A percentile compares a stretch with the other conserved stretches of the same genome.
Evolutionary conservation across 1,140 invertebrate genomes (phyloP).

Genomic region (Gerris buenoi): DNA sequence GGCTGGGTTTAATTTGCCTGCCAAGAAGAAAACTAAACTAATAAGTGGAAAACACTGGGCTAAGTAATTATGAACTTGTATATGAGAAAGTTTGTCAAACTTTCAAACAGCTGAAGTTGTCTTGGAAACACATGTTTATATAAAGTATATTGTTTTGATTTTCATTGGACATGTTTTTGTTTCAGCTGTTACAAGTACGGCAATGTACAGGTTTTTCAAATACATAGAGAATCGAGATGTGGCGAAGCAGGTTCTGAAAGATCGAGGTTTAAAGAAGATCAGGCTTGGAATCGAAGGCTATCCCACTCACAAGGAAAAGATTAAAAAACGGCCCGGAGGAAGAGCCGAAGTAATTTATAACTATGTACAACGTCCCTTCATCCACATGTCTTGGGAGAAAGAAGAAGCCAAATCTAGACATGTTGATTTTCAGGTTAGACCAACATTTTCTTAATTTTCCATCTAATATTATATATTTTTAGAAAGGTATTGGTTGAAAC

Average conservation of each 20-base stretch:
- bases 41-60: no score
- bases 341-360: conserved; percentile 92
- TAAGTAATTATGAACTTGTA: no score
- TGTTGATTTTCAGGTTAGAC: conserved; percentile 88
- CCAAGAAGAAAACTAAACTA: no score
- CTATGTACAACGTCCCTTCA: conserved; percentile 98
- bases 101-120: no score
- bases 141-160: no score
- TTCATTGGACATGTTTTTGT: conserved; percentile 20
- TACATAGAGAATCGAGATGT: conserved; percentile 99
- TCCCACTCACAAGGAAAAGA: conserved; percentile 97
- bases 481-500: no score
- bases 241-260: conserved; percentile 96
- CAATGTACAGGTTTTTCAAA: conserved; percentile 96
- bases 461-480: no score
- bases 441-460: no score
- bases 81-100: no score
- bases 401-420: conserved; percentile 97
- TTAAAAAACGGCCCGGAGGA: conserved; percentile 77
- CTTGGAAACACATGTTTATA: no score
- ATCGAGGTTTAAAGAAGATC: conserved; percentile 95
- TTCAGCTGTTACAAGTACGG: conserved; percentile 68
- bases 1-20: no score
- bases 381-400: conserved; percentile 99
- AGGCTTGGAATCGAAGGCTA: conserved; percentile 98